Evolutionary conservation across 1,140 invertebrate species (phyloP), one percentile per base, ranked within the genome.

Genomic region (Drosophila tsacasi): DNA sequence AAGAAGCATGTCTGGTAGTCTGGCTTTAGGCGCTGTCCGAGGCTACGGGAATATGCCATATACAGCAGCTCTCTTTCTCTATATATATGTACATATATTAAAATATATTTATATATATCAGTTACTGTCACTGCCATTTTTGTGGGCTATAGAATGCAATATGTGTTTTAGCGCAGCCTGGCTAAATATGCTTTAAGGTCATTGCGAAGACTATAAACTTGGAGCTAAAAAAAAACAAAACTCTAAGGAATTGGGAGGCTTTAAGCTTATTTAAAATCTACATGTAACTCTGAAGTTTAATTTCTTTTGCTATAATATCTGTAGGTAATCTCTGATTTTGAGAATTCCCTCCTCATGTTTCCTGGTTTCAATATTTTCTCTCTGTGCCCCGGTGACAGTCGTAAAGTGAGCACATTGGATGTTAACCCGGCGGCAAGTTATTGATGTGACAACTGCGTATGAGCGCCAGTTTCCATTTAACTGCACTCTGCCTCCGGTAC

Each of bases 391-490:
- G 5, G 10, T 39, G 55, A 66, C 40, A 64, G 59, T 27, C 42
- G 44, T 63, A 63, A 66, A 66, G 58, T 46, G 58, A 46, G 23
- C 63, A 63, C 21, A 27, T 30, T 37, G 23, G 42, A 21, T 66
- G 64, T 35, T 62, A 58, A 30, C 50, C 55, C 30, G 25, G 37
- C 37, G 54, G 54, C 42, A 49, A 47, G 60, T 67, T 67, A 67
- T 67, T 65, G 65, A 67, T 47, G 65, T 68, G 66, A 50, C 66
- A 68, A 68, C 63, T 66, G 66, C 46, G 44, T 65, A 21, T 30
- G 44, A 66, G 46, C 46, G 21, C 17, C 61, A 35, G 27, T 68
- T 68, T 68, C 25, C 66, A 40, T 50, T 68, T 68, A 66, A 66
- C 15, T 50, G 62, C 65, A 49, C 65, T 66, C 27, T 19, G 32